Conservation (phyloP, 1,140 invertebrate genomes). For the Ectropis grisescens region DNA sequence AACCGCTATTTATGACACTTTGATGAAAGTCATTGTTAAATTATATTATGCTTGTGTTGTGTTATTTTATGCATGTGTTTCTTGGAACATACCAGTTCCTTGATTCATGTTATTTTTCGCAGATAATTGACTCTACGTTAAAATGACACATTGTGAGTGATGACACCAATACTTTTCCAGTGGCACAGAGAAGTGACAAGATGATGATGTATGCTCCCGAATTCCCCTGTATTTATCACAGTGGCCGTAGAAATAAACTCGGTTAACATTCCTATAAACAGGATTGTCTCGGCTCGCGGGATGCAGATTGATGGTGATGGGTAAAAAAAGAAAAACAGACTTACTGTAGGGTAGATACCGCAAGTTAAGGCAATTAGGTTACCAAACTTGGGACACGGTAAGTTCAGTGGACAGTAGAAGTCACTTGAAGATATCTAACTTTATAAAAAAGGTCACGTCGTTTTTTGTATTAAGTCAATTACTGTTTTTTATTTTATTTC, state of each 20-base stretch:
- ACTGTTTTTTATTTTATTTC: no score
- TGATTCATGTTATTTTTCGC: not conserved
- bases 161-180: not conserved
- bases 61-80: not conserved
- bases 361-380: no score
- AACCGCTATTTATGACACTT: constrained; percentile 1
- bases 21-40: constrained; percentile 8
- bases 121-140: not conserved
- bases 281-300: constrained; percentile 43
- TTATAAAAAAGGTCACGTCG: no score
- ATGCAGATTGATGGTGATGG: constrained; percentile 40
- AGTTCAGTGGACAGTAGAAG: no score
- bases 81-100: not conserved
- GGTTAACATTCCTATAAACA: constrained; percentile 63
- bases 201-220: not conserved
- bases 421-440: no score
- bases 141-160: no score
- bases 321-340: no score
- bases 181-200: not conserved
- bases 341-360: no score
- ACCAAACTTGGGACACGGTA: no score
- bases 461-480: no score
- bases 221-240: constrained; percentile 22
- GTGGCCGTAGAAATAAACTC: constrained; percentile 49
- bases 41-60: constrained; percentile 1